phyloP scores from a whole-genome alignment of 37 sponge, comb jelly and placozoan genomes.

The Aplysina aerophoba region DNA sequence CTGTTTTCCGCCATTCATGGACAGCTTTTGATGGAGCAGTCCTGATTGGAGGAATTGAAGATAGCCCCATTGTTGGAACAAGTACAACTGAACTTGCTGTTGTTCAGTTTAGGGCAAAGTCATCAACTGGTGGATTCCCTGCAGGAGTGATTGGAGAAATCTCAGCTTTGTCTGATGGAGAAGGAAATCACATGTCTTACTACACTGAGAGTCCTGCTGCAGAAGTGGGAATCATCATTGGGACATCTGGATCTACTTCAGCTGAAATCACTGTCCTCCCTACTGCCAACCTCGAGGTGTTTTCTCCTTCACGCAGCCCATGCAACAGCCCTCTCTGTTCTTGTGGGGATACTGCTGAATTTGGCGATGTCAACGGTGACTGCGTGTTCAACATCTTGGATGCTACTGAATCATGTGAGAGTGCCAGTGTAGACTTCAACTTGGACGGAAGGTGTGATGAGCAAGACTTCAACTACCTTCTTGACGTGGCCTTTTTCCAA shows the following conservation, averaged over 20 bases:
- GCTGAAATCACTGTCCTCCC: constrained; percentile 5
- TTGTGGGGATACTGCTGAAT: constrained; percentile 40
- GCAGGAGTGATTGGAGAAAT: constrained; percentile 43
- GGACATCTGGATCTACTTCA: constrained; percentile 1
- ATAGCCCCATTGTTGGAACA: not conserved
- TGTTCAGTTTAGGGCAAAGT: constrained; percentile 43
- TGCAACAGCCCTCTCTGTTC: constrained; percentile 49
- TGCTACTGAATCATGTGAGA: constrained; percentile 14
- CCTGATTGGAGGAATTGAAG: constrained; percentile 55
- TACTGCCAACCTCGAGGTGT: not conserved
- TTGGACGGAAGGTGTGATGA: constrained; percentile 55
- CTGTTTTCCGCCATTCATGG: constrained; percentile 22
- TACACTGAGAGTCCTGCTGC: no score
- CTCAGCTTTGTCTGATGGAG: not conserved
- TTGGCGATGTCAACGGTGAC: constrained; percentile 74
- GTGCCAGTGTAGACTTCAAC: constrained; percentile 43
- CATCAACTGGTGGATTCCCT: constrained; percentile 27
- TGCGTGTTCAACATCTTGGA: constrained; percentile 71
- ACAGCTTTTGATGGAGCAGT: constrained; percentile 54
- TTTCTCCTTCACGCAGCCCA: not conserved
- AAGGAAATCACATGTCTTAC: not conserved
- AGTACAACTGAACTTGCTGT: constrained; percentile 42
- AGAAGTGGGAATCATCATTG: constrained; percentile 28
- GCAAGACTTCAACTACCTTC: constrained; percentile 49
- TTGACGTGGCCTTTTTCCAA: constrained; percentile 49